These are phyloP conservation scores for Channa argus DNA, from an alignment of 2,113 vertebrate genomes.

Conservation along the genomic window DNA sequence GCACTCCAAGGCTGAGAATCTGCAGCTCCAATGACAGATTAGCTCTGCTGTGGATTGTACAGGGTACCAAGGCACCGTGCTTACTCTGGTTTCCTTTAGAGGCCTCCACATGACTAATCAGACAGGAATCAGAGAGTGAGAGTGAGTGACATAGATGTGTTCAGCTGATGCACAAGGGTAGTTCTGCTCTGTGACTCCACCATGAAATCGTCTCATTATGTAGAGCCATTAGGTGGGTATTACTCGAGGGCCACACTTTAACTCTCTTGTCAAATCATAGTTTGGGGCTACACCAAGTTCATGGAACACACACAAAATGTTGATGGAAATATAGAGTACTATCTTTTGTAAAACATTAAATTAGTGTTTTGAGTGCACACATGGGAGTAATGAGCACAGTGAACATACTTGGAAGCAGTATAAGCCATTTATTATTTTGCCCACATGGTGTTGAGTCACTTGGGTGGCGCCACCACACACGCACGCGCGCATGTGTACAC, in stretches of 20 bases:
- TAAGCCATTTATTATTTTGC: slow-evolving; percentile 75
- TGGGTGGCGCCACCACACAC: slow-evolving; percentile 71
- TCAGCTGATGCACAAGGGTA: slow-evolving; percentile 19
- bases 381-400: slow-evolving; percentile 76
- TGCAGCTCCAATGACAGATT: slow-evolving; percentile 56
- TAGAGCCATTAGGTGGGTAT: slow-evolving; percentile 31
- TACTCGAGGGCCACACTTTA: background rate
- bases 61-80: slow-evolving; percentile 36
- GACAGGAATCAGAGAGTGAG: slow-evolving; percentile 55
- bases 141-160: slow-evolving; percentile 15
- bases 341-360: slow-evolving; percentile 67
- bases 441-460: slow-evolving; percentile 72
- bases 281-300: slow-evolving; percentile 5
- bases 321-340: slow-evolving; percentile 50
- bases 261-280: slow-evolving; percentile 14
- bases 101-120: slow-evolving; percentile 63
- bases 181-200: slow-evolving; percentile 21
- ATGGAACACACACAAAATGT: slow-evolving; percentile 46
- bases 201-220: slow-evolving; percentile 36
- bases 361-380: slow-evolving; percentile 75
- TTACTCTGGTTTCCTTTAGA: slow-evolving; percentile 37
- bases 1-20: slow-evolving; percentile 62
- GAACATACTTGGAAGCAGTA: slow-evolving; percentile 61
- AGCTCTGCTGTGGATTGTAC: slow-evolving; percentile 27
- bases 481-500: background rate